A percentile compares a stretch with the other conserved stretches of the same genome.
Conservation (phyloP, 2,797 vertebrate species). For the Bradypus variegatus region DNA sequence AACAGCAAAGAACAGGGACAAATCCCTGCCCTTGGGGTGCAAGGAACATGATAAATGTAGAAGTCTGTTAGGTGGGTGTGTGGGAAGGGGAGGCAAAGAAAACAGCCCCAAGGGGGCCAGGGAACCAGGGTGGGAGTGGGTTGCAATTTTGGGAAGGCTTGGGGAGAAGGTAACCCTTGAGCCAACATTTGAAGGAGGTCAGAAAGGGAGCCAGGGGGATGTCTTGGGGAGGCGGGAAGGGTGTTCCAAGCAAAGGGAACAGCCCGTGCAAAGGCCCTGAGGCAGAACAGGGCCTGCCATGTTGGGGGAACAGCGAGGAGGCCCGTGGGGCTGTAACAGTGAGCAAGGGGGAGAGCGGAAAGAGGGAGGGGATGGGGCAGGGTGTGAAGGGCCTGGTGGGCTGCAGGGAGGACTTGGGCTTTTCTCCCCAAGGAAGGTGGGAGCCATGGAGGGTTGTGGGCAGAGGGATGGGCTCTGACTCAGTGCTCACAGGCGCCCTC, state of each 20-base stretch:
- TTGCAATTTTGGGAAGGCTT: background rate
- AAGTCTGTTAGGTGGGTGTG: no score
- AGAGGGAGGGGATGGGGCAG: no score
- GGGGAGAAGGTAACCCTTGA: background rate
- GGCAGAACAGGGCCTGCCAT: rapidly evolving
- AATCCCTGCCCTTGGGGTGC: background rate
- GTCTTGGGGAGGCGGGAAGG: background rate
- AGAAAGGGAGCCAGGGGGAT: background rate
- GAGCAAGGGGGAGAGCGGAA: rapidly evolving
- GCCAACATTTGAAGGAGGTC: background rate
- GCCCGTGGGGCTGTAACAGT: background rate
- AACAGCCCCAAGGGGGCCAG: background rate
- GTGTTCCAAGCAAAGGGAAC: no score
- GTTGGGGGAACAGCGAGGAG: background rate
- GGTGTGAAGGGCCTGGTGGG: no score
- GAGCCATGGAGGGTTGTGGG: background rate
- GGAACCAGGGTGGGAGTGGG: background rate
- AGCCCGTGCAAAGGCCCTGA: background rate
- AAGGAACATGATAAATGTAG: background rate
- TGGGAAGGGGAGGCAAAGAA: rapidly evolving
- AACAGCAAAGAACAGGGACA: background rate
- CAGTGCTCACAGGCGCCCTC: rapidly evolving
- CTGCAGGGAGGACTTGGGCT: no score
- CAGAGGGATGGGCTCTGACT: background rate
- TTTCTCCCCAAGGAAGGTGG: no score